These are phyloP conservation scores for Telmatochromis brachygnathus DNA, from an alignment of 2,113 vertebrate species.

Conservation along the genomic window DNA sequence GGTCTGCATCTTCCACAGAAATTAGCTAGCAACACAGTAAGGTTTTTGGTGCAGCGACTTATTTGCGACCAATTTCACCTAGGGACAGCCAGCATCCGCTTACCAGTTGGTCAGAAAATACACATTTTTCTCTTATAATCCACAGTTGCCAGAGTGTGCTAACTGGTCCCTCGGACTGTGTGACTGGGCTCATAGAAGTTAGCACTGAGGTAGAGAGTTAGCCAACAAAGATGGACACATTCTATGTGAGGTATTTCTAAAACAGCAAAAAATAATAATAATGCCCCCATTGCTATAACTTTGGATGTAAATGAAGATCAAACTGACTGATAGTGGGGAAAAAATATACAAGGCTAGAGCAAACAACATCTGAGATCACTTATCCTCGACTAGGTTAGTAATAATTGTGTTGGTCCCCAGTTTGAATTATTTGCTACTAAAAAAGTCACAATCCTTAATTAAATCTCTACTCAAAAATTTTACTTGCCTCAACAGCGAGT, in stretches of 20 bases:
- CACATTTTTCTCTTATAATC: neutral
- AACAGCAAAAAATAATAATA: neutral
- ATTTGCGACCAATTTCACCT: neutral
- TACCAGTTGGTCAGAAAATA: neutral
- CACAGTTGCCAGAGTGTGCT: fast-evolving
- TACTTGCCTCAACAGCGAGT: neutral
- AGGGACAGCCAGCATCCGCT: neutral
- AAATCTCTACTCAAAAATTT: neutral
- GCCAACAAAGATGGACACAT: neutral
- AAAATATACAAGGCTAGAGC: neutral
- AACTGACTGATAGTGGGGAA: neutral
- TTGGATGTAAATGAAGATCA: neutral
- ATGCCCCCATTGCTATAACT: neutral
- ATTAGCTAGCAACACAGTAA: neutral
- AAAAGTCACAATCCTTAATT: neutral
- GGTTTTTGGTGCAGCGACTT: neutral
- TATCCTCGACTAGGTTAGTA: neutral
- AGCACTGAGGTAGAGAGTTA: neutral
- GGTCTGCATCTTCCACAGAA: neutral
- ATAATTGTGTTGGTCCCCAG: neutral
- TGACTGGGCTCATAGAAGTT: neutral
- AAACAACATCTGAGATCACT: neutral
- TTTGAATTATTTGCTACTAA: neutral
- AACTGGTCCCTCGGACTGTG: neutral
- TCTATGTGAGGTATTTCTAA: neutral